These are phyloP conservation scores for Drosophila neocordata DNA, from an alignment of 1,140 invertebrate species.

Conservation along the genomic window DNA sequence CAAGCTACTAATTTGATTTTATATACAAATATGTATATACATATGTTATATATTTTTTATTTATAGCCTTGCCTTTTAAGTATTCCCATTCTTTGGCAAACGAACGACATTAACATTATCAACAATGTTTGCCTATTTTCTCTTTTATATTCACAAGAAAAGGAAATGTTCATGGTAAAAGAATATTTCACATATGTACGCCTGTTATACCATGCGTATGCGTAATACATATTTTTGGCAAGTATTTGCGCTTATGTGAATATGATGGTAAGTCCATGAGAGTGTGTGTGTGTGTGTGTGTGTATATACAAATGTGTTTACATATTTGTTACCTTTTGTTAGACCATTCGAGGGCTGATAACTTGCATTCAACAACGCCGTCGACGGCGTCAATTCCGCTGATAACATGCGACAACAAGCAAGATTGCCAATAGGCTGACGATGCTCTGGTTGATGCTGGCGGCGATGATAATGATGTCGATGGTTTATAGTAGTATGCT, in stretches of 20 bases:
- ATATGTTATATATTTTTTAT: neutral
- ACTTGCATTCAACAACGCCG: constrained; percentile 76
- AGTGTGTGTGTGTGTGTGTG: no score
- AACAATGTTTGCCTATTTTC: constrained; percentile 4
- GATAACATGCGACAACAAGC: constrained; percentile 72
- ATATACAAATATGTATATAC: neutral
- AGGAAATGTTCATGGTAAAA: neutral
- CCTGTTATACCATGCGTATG: constrained; percentile 28
- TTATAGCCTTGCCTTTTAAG: constrained; percentile 4
- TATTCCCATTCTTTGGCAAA: constrained; percentile 4
- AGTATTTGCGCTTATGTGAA: constrained; percentile 1
- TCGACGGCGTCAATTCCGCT: constrained; percentile 65
- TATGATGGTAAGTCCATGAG: neutral
- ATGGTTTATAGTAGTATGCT: constrained; percentile 3
- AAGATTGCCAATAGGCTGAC: constrained; percentile 57
- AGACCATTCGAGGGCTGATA: constrained; percentile 74
- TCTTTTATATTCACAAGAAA: neutral
- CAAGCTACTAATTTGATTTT: neutral
- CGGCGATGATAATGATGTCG: constrained; percentile 35
- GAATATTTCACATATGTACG: constrained; percentile 37
- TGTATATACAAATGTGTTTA: neutral
- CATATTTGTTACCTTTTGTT: constrained; percentile 61
- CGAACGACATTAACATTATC: constrained; percentile 1
- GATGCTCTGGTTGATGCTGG: constrained; percentile 16
- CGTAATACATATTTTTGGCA: constrained; percentile 34